phyloP scores from a whole-genome alignment of 2,888 invertebrate species.

The Aspidiotus destructor region DNA sequence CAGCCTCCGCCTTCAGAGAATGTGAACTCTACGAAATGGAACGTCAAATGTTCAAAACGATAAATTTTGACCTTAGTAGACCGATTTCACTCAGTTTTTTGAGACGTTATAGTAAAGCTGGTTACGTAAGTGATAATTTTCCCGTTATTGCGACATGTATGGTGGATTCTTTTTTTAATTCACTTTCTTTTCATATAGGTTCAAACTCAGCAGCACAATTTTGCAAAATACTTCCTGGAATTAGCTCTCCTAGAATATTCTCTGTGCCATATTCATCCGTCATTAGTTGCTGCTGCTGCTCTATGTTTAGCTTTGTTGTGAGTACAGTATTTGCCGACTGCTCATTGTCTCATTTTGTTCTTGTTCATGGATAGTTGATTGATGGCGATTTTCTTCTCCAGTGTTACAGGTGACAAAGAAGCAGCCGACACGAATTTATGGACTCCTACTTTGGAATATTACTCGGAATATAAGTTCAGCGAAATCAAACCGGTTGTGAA shows the following conservation, averaged over 20 bases:
- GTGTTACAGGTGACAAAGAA: slow-evolving; percentile 38
- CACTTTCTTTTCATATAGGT: slow-evolving; percentile 47
- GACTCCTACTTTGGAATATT: slow-evolving; percentile 64
- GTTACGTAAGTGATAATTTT: slow-evolving; percentile 40
- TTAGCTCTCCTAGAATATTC: slow-evolving; percentile 69
- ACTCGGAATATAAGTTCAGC: slow-evolving; percentile 62
- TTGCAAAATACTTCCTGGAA: slow-evolving; percentile 88
- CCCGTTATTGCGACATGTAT: not conserved
- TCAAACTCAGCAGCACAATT: slow-evolving; percentile 56
- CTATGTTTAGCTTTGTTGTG: slow-evolving; percentile 54
- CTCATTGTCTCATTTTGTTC: not conserved
- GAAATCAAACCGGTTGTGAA: slow-evolving; percentile 59
- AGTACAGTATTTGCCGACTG: slow-evolving; percentile 40
- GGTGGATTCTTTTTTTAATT: not conserved
- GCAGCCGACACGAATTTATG: slow-evolving; percentile 49
- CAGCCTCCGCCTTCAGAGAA: slow-evolving; percentile 75
- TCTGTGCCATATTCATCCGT: slow-evolving; percentile 68
- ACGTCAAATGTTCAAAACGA: slow-evolving; percentile 58
- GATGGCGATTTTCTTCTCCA: not conserved
- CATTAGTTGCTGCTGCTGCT: slow-evolving; percentile 71
- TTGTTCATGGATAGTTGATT: not conserved
- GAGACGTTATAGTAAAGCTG: slow-evolving; percentile 60
- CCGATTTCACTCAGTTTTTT: slow-evolving; percentile 85
- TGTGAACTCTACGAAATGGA: slow-evolving; percentile 76
- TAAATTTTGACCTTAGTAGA: slow-evolving; percentile 72